phyloP scores from a whole-genome alignment of 2,888 invertebrate species.

The Eustalomyia histrio region DNA sequence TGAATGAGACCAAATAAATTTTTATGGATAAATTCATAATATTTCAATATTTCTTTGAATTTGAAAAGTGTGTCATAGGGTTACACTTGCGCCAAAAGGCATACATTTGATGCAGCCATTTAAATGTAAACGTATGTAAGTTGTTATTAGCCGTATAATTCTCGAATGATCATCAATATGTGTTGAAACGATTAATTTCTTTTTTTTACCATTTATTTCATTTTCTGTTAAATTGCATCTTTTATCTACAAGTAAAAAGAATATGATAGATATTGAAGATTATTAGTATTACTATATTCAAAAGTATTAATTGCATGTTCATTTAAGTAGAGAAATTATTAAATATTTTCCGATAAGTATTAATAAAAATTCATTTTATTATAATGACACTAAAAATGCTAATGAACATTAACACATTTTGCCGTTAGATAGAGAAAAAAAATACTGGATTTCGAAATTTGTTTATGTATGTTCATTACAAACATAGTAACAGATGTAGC shows the following conservation, averaged over 20 bases:
- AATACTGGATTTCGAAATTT: constrained; percentile 3
- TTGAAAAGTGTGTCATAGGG: constrained; percentile 59
- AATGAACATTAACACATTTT: constrained; percentile 21
- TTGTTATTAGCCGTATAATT: not conserved
- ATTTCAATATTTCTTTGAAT: constrained; percentile 10
- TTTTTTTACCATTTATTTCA: not conserved
- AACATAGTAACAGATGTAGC: not conserved
- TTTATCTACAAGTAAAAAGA: constrained; percentile 23
- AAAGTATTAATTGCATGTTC: not conserved
- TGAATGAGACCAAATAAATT: constrained; percentile 16
- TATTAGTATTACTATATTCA: not conserved
- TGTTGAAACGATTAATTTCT: constrained; percentile 15
- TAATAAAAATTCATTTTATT: constrained; percentile 2
- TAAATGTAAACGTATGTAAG: not conserved
- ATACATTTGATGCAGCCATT: constrained; percentile 7
- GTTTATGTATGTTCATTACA: not conserved
- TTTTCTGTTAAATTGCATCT: not conserved
- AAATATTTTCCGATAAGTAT: not conserved
- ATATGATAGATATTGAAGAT: not conserved
- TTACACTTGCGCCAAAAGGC: constrained; percentile 47
- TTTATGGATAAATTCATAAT: constrained; percentile 10
- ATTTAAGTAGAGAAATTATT: not conserved
- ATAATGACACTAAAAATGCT: constrained; percentile 17
- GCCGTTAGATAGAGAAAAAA: constrained; percentile 18
- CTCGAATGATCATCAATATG: not conserved